Conservation (phyloP, 1,140 invertebrate genomes). For the Mercenaria mercenaria region DNA sequence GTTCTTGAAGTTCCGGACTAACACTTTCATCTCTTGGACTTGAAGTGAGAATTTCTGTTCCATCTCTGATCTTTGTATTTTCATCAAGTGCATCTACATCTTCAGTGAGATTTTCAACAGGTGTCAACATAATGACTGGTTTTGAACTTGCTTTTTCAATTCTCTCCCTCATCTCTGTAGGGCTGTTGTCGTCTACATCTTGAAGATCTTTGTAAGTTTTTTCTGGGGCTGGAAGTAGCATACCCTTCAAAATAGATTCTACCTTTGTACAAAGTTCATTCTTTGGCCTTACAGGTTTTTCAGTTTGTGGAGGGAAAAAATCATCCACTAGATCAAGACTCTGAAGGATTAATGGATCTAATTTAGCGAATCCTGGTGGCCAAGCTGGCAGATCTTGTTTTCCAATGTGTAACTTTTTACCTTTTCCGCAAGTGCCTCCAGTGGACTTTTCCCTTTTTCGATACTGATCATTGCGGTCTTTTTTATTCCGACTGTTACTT, state of each 20-base stretch:
- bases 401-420: slow-evolving; percentile 20
- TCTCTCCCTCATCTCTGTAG: background rate
- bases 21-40: slow-evolving; percentile 65
- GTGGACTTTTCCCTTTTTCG: slow-evolving; percentile 11
- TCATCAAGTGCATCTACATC: background rate
- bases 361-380: slow-evolving; percentile 66
- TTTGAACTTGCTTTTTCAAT: background rate
- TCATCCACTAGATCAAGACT: slow-evolving; percentile 6
- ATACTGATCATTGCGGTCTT: background rate
- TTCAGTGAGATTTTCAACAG: background rate
- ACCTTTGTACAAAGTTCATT: slow-evolving; percentile 74
- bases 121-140: too few species aligned
- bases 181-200: slow-evolving; percentile 49
- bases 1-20: slow-evolving; percentile 76
- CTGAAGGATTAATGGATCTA: slow-evolving; percentile 26
- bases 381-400: slow-evolving; percentile 63
- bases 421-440: background rate
- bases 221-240: slow-evolving; percentile 67
- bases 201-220: slow-evolving; percentile 65
- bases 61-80: background rate
- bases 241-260: slow-evolving; percentile 75
- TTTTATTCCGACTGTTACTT: slow-evolving; percentile 44
- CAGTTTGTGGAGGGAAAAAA: background rate
- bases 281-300: slow-evolving; percentile 45
- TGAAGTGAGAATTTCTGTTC: background rate